A percentile compares a stretch with the other conserved stretches of the same genome.
These are phyloP conservation scores for Echinops telfairi DNA, from an alignment of 2,113 vertebrate genomes.

Conservation along the genomic window DNA sequence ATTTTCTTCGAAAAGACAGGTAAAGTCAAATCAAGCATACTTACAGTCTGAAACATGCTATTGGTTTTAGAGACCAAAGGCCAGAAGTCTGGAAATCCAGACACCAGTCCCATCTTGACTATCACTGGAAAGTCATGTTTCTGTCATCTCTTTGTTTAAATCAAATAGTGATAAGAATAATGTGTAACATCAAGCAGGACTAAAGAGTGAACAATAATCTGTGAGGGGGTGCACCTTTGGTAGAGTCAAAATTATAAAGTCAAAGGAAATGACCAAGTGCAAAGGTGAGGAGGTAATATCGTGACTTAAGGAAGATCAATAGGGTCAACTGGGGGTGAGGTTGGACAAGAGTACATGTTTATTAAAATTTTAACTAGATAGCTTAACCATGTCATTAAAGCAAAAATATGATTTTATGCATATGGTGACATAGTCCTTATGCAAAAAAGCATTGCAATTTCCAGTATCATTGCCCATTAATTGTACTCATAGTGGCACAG, in stretches of 20 bases:
- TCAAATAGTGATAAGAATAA: background rate
- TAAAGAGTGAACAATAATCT: background rate
- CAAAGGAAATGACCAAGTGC: background rate
- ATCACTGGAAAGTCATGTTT: constrained; percentile 14
- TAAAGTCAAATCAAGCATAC: background rate
- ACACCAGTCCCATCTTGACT: constrained; percentile 1
- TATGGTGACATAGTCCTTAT: background rate
- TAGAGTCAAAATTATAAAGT: too few species aligned
- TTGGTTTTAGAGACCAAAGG: background rate
- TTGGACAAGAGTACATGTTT: background rate
- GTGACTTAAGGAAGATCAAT: background rate
- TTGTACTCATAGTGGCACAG: background rate
- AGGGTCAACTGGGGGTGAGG: background rate
- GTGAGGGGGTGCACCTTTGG: background rate
- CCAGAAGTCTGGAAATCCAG: background rate
- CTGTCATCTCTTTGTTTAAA: constrained; percentile 4
- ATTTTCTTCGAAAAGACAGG: background rate
- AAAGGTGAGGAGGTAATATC: too few species aligned
- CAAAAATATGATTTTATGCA: background rate
- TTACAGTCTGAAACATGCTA: constrained; percentile 16
- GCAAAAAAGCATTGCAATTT: background rate
- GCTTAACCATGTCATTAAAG: background rate
- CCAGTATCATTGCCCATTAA: background rate
- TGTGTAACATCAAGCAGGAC: background rate
- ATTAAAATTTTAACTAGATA: background rate